Evolutionary conservation across 2,113 vertebrate genomes (phyloP), one percentile per base, ranked within the genome.

Genomic region (Neofelis nebulosa): DNA sequence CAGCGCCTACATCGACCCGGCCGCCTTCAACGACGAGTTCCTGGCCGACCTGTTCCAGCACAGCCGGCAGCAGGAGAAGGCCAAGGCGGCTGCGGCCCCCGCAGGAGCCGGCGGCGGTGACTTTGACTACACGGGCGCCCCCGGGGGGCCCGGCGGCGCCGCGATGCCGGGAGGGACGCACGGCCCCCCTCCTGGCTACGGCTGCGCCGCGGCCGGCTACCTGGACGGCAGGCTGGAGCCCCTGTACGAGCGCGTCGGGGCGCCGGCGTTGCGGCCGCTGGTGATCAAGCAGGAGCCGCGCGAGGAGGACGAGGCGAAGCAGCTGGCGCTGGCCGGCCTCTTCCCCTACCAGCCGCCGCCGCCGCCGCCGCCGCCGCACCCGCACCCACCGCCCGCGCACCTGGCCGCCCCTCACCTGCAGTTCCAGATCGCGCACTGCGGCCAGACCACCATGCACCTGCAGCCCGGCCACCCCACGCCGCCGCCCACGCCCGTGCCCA

Each of bases 1-100:
- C 98, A 99, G 99, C 98, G 99, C 99, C 82, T 99, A 99, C 99
- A 99, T 99, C 95, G 99, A 99, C 98, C 99, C 99, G 38, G 98
- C 99, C 45, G 99, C 99, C 41, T 99, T 99, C 97, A 99, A 99
- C 99, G 99, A 99, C 99, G 99, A 99, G 98, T 99, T 99, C 98
- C 99, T 99, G 98, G 99, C 99, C 31, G 99, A 99, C 97, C 98
- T 99, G 92, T 99, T 99, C 99, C 99, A 99, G 98, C 99, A 99
- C 99, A 99, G 98, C 99, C 99, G 99, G 97, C 99, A 99, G 99
- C 99, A 99, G 99, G 99, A 98, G 99, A 99, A 98, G 98, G 99
- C 82, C 99, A 99, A 99, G 98, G 99, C 98, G 97, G 98, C 98
- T 93, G 97, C 98, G 96, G 99, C 98, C 91, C 98, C 97, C 29